Evolutionary conservation across 2,113 vertebrate species (phyloP), one percentile per base, ranked within the genome.

Genomic region (Odocoileus hemionus): DNA sequence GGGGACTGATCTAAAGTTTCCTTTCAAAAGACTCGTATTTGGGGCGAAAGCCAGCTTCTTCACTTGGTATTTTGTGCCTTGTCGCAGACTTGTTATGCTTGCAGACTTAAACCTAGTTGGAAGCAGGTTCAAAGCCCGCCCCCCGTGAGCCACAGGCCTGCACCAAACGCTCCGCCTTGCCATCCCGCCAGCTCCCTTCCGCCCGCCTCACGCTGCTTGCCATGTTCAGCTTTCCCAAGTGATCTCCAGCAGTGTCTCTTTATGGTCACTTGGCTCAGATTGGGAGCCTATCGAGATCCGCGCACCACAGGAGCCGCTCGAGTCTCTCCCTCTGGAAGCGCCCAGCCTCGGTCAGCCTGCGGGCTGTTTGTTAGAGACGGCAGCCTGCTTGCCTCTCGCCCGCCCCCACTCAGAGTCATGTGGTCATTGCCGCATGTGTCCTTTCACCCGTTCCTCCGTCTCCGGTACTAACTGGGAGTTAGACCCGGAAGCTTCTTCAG

Each of bases 1-100:
- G 78, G 60, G 82, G 74, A 47, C 43, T 28, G 84, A 85, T 88
- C 78, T 94, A 85, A 94, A 89, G 95, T 97, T 98, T 96, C 97
- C 82, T 92, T 96, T 95, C 61, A 36, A 85, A 89, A 80, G 39
- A 80, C 92, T 82, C 10, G 10, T 50, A 58, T 74, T 80, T 70
- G 11, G 30, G 58, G 7, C 3, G 39, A 84, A 54, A 23, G 33
- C 67, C 36, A 70, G 50, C 67, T 39, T 33, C 28, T 74, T 39
- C n/a, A 23, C 57, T 36, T 47, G 21, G 50, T 7, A 3, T 74
- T 80, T 17, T 83, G 39, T n/a, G 30, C 30, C 6, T 60, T 86
- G 50, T 30, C n/a, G n/a, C 67, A 61, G 61, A 52, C 50, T 74
- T 95, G 19, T 36, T 23, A 0, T 76, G 61, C 21, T 28, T 54